Base-by-base conservation (phyloP, 1,140 invertebrate genomes). In the Aricia agestis region DNA sequence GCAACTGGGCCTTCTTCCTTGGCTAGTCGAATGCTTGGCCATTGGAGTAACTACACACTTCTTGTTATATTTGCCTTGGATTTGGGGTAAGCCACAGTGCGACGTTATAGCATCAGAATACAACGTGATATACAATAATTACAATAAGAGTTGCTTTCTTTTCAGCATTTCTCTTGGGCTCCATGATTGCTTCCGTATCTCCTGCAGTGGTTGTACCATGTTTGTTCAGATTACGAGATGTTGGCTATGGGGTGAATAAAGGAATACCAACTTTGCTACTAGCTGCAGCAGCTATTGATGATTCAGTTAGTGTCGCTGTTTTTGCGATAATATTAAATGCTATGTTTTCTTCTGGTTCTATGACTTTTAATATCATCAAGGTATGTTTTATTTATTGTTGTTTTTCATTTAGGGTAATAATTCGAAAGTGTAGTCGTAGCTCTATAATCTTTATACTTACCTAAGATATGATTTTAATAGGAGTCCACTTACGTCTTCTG, bases 141-240 rank as follows among this genome's bases (percentile, higher is more conserved):
- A 42, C 41, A 42, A 9, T 52, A 13, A 52, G 10, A 52, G 45
- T 52, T 13, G 1, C 13, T 15, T 52, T 52, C 9, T 42, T 42
- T 87, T 41, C 74, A 92, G 92, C 80, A 69, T 95, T 98, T 72
- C 93, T 99, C 58, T 93, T 98, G 32, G 97, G 97, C 76, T 96
- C 96, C 75, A 95, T 98, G 71, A 93, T 98, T 67, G 96, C 97
- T 0, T 98, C 98, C 4, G 98, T 99, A 2, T 98, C 98, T 0
- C 98, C 98, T 2, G 98, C 98, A 10, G 98, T 99, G 1, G 97
- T 99, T 7, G 98, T 99, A 1, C 98, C 98, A 0, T 97, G 96
- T 77, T 93, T 99, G 52, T 95, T 99, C 73, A 93, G 95, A 72
- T 91, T 99, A 11, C 93, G 97, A 15, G 94, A 95, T 67, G 95